These are phyloP conservation scores for Hemicrepidius hirtus DNA, from an alignment of 2,888 invertebrate genomes.

Conservation along the genomic window DNA sequence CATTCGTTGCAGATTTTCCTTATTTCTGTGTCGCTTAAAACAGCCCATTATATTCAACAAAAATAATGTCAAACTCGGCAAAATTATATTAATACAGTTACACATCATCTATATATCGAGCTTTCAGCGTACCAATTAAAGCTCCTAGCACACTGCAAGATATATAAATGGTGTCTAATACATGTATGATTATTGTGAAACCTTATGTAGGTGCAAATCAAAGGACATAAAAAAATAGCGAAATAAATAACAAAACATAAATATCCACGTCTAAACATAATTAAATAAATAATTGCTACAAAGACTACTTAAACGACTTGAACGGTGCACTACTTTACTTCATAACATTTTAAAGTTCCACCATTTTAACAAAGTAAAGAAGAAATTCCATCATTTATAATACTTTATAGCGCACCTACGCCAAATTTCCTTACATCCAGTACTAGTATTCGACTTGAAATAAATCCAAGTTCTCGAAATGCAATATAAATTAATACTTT, in stretches of 20 bases:
- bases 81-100: constrained; percentile 16
- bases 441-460: constrained; percentile 49
- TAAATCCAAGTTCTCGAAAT: constrained; percentile 46
- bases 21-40: constrained; percentile 14
- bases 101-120: constrained; percentile 23
- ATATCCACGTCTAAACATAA: constrained; percentile 50
- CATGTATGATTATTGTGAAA: constrained; percentile 18
- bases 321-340: constrained; percentile 34
- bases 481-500: constrained; percentile 61
- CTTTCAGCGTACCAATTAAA: constrained; percentile 19
- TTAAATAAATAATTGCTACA: constrained; percentile 51
- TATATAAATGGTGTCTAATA: constrained; percentile 33
- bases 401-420: constrained; percentile 20
- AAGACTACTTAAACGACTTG: constrained; percentile 46
- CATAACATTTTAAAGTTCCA: neutral
- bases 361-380: neutral
- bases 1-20: constrained; percentile 24
- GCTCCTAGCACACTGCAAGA: constrained; percentile 29
- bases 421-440: constrained; percentile 30
- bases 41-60: constrained; percentile 15
- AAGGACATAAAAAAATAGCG: constrained; percentile 41
- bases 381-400: neutral
- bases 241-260: constrained; percentile 53
- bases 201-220: constrained; percentile 33
- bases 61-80: constrained; percentile 35